phyloP scores from a whole-genome alignment of 2,797 vertebrate species.

The Dendrocincla fuliginosa region DNA sequence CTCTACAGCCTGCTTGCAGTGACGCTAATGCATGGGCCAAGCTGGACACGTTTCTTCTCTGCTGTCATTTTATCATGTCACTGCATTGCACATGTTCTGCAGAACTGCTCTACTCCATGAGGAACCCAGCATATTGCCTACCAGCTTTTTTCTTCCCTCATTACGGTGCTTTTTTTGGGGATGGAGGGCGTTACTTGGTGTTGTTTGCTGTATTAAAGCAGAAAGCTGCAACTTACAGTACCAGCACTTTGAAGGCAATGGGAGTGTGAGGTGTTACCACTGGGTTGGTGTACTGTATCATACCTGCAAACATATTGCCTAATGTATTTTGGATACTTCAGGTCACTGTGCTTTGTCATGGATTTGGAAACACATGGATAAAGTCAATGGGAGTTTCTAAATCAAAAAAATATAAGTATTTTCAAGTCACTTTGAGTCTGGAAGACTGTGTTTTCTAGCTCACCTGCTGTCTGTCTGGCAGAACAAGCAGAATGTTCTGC shows the following conservation, averaged over 20 bases:
- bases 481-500: background rate
- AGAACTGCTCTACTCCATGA: background rate
- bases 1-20: background rate
- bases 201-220: background rate
- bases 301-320: accelerated
- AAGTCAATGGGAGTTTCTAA: background rate
- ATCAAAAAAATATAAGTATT: background rate
- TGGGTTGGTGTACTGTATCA: background rate
- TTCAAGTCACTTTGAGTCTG: background rate
- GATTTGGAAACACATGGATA: background rate
- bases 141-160: background rate
- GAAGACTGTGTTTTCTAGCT: background rate
- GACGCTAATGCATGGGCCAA: background rate
- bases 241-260: background rate
- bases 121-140: background rate
- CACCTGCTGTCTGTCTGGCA: background rate
- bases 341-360: background rate
- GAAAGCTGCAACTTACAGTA: background rate
- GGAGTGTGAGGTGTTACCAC: background rate
- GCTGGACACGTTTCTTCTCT: background rate
- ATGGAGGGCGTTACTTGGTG: background rate
- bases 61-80: background rate
- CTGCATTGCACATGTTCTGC: background rate
- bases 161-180: accelerated
- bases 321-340: background rate